phyloP scores from a whole-genome alignment of 1,140 invertebrate species.

The Orussus abietinus region DNA sequence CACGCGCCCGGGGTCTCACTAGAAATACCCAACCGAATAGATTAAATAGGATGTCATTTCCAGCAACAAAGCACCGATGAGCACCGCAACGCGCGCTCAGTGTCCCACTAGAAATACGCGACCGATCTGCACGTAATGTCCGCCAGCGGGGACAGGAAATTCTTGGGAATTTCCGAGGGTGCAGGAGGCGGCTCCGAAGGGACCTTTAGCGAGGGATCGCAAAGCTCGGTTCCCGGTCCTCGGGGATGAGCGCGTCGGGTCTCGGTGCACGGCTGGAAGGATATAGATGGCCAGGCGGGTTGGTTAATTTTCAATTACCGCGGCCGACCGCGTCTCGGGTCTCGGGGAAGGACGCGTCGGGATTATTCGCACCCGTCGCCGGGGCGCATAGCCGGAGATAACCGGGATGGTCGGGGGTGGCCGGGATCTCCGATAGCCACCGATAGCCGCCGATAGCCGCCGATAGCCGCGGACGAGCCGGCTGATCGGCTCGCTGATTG shows the following conservation, averaged over 20 bases:
- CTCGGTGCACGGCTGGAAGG: no score
- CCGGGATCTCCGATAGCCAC: conserved; percentile 21
- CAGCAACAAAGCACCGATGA: no score
- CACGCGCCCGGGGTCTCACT: no score
- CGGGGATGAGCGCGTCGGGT: conserved; percentile 29
- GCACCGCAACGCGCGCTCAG: no score
- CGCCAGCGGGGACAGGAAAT: conserved; percentile 14
- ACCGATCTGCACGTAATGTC: conserved; percentile 5
- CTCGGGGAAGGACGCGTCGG: background rate
- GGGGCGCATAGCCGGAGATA: conserved; percentile 19
- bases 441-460: conserved; percentile 18
- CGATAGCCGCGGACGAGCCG: conserved; percentile 14
- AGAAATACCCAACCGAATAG: no score
- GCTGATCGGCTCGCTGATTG: conserved; percentile 22
- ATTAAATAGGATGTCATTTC: no score
- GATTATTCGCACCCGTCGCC: conserved; percentile 1
- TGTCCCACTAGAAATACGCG: conserved; percentile 7
- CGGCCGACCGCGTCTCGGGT: conserved; percentile 10
- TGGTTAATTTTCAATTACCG: conserved; percentile 48
- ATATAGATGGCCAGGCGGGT: conserved; percentile 35
- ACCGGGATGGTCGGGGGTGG: conserved; percentile 21
- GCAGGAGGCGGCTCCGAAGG: conserved; percentile 6
- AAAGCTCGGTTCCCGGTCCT: conserved; percentile 22
- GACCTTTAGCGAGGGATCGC: conserved; percentile 22
- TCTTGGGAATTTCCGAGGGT: conserved; percentile 9